A percentile compares a stretch with the other conserved stretches of the same genome.
These are phyloP conservation scores for Synergus umbraculus DNA, from an alignment of 2,888 invertebrate species.

Conservation along the genomic window DNA sequence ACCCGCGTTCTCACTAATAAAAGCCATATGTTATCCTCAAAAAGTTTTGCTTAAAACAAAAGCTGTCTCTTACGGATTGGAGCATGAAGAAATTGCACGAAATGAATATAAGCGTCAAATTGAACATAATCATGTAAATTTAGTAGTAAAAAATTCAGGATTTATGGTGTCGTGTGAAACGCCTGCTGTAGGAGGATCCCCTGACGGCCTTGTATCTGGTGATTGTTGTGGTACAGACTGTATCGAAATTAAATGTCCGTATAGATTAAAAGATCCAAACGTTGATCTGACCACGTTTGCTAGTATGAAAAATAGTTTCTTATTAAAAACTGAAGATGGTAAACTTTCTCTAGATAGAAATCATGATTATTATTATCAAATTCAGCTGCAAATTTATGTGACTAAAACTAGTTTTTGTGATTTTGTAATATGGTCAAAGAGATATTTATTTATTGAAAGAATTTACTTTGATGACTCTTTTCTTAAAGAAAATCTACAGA, in stretches of 20 bases:
- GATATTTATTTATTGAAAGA: too few relatives aligned
- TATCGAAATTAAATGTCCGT: neutral
- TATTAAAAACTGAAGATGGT: too few relatives aligned
- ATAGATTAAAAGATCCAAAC: neutral
- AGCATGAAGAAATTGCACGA: too few relatives aligned
- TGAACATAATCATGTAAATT: neutral
- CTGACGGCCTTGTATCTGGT: neutral
- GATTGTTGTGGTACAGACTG: neutral
- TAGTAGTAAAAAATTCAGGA: neutral
- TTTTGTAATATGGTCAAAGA: too few relatives aligned
- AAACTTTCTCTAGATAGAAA: too few relatives aligned
- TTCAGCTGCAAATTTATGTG: too few relatives aligned
- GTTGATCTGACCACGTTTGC: too few relatives aligned
- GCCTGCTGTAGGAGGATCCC: neutral
- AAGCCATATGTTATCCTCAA: conserved; percentile 27
- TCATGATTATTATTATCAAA: too few relatives aligned
- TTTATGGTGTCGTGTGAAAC: neutral
- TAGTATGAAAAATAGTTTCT: too few relatives aligned
- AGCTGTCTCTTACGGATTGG: neutral
- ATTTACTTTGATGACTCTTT: too few relatives aligned
- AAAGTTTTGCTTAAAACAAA: neutral
- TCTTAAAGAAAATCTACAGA: too few relatives aligned
- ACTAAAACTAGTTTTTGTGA: too few relatives aligned
- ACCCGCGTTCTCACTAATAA: conserved; percentile 22
- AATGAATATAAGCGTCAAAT: neutral